Percentiles rank a stretch among this genome's conserved stretches.
phyloP scores from a whole-genome alignment of 2,888 invertebrate species.

The Eristalis intricaria region DNA sequence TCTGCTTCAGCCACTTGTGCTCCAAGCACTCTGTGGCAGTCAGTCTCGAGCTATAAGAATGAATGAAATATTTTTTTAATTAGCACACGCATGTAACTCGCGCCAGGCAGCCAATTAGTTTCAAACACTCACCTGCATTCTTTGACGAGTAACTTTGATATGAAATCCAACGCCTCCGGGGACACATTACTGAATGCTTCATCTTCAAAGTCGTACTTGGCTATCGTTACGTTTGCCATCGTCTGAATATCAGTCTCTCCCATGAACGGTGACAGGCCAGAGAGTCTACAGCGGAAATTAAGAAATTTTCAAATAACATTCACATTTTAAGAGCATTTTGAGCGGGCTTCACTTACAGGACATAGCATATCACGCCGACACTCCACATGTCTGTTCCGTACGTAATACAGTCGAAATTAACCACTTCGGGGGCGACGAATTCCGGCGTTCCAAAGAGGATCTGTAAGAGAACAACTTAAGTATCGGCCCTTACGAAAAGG shows the following conservation, averaged over 20 bases:
- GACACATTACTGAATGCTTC: constrained; percentile 98
- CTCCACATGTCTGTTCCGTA: constrained; percentile 99
- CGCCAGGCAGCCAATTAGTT: constrained; percentile 74
- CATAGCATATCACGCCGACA: constrained; percentile 98
- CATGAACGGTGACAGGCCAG: constrained; percentile 99
- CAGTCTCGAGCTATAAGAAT: constrained; percentile 88
- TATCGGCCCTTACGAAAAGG: not conserved
- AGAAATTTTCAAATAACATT: constrained; percentile 39
- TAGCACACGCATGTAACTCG: constrained; percentile 40
- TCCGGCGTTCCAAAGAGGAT: constrained; percentile 99
- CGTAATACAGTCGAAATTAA: constrained; percentile 98
- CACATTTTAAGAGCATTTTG: not conserved
- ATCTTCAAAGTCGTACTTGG: constrained; percentile 98
- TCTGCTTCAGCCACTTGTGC: constrained; percentile 91
- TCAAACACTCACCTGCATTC: constrained; percentile 90
- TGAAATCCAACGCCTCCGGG: constrained; percentile 97
- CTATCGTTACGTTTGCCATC: constrained; percentile 98
- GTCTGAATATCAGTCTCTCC: constrained; percentile 98
- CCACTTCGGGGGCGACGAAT: constrained; percentile 99
- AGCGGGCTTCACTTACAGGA: constrained; percentile 89
- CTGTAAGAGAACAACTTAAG: constrained; percentile 72
- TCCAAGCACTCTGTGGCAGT: constrained; percentile 91
- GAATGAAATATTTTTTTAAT: constrained; percentile 78
- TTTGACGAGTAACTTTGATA: constrained; percentile 93
- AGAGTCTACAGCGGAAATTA: constrained; percentile 84